Base-by-base conservation (phyloP, 1,140 invertebrate species). In the Neodiprion lecontei region DNA sequence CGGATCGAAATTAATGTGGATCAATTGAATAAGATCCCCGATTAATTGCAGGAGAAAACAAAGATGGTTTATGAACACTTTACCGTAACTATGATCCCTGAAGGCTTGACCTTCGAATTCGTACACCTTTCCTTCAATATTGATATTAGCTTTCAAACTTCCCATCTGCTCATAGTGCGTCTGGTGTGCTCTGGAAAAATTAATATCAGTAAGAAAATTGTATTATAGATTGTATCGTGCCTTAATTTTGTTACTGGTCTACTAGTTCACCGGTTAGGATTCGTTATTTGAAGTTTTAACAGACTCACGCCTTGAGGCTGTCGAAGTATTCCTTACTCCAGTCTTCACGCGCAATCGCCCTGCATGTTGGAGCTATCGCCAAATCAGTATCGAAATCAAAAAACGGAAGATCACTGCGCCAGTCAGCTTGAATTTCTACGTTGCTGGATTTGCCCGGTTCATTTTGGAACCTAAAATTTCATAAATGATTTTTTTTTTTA, bases 151-250 rank as follows among this genome's bases (percentile, higher is more conserved):
- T 69, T 88, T 89, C 74, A 92, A 77, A 10, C 81, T 83, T 9
- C 92, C 92, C 83, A 93, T 92, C 84, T 95, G 94, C 81, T 95
- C 94, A 84, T 94, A 94, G 81, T 94, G 93, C 1, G 91, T 92
- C 82, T 95, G 93, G 81, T 94, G 93, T 23, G 91, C 91, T 17
- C 92, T 93, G 82, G 14, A 53, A 85, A 85, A 72, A 71, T 17
- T 49, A 78, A 69, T 11, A 69, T 69, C 69, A 78, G 21, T 49
- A 67, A 68, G n/a, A 66, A 40, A 73, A 53, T 66, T 23, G 53
- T 71, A 9, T 48, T 48, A 67, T 28, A 76, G n/a, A 8, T 66
- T 74, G 47, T 65, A 47, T 12, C 28, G 7, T 74, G 50, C 50
- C 9, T 40, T 72, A 72, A 11, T n/a, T 72, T 21, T 70, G 1